A percentile compares a stretch with the other conserved stretches of the same genome.
Conservation (phyloP, 2,888 invertebrate species). For the Ischnura elegans region DNA sequence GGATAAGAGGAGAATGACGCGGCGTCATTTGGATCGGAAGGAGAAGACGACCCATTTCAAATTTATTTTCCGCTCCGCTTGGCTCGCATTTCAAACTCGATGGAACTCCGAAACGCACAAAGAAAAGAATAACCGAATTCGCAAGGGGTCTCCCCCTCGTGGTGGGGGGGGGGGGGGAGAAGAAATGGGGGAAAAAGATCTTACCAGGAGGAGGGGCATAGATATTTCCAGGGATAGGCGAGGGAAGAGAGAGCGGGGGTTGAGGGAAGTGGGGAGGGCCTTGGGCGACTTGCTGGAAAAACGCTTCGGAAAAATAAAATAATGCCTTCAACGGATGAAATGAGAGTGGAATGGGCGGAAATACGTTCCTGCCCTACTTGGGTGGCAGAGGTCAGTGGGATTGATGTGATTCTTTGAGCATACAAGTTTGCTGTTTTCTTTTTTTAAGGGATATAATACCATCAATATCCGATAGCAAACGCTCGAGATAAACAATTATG, state of each 20-base stretch:
- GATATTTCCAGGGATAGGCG: no score
- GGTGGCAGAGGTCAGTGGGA: not conserved
- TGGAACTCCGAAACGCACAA: conserved; percentile 26
- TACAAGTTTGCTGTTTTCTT: not conserved
- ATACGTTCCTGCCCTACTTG: not conserved
- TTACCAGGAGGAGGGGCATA: no score
- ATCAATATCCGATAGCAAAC: no score
- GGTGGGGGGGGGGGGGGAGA: not conserved
- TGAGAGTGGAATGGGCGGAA: not conserved
- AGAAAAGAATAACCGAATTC: conserved; percentile 35
- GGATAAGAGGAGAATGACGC: not conserved
- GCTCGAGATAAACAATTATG: no score
- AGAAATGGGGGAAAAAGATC: no score
- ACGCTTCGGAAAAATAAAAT: not conserved
- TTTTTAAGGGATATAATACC: no score
- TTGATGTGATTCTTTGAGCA: not conserved
- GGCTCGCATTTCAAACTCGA: conserved; percentile 38
- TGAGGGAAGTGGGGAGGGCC: not conserved
- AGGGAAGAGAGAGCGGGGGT: no score
- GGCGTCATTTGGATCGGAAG: conserved; percentile 37
- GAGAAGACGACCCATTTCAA: conserved; percentile 25
- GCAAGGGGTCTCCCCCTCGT: not conserved
- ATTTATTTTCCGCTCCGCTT: conserved; percentile 38
- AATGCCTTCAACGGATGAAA: not conserved
- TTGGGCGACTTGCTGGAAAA: not conserved